Percentiles rank a stretch among this genome's conserved stretches.
Evolutionary conservation across 2,797 vertebrate species (phyloP).

Genomic region (Dipus sagitta): DNA sequence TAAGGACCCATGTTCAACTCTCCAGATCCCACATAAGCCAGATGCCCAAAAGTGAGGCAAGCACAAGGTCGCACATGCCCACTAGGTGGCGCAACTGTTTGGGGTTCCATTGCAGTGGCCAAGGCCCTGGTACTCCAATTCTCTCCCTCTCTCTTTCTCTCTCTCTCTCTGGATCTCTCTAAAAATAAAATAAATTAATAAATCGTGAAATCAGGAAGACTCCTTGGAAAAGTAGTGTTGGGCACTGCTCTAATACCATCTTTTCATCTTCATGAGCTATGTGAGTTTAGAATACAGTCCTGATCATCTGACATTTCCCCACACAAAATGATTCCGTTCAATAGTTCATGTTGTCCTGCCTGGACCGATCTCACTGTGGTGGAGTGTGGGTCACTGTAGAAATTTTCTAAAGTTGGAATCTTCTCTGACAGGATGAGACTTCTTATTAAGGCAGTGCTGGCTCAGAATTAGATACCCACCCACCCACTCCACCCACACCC

Average conservation of each 20-base stretch:
- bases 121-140: too few relatives aligned
- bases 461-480: conserved; percentile 23
- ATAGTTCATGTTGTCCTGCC: not conserved
- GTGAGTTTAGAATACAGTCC: not conserved
- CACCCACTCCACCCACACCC: not conserved
- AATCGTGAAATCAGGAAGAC: not conserved
- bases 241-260: not conserved
- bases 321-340: not conserved
- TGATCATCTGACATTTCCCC: not conserved
- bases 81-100: too few relatives aligned
- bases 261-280: not conserved
- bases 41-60: too few relatives aligned
- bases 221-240: not conserved
- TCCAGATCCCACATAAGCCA: too few relatives aligned
- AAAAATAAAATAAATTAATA: not conserved
- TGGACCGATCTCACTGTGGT: not conserved
- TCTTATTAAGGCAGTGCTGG: conserved; percentile 41
- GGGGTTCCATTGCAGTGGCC: too few relatives aligned
- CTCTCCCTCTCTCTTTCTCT: too few relatives aligned
- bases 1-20: too few relatives aligned
- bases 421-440: not conserved
- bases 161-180: too few relatives aligned
- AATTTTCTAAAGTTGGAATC: conserved; percentile 28
- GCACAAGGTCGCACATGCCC: too few relatives aligned
- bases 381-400: not conserved